Evolutionary conservation across 2,888 invertebrate species (phyloP).

Genomic region (Malthinus flaveolus): DNA sequence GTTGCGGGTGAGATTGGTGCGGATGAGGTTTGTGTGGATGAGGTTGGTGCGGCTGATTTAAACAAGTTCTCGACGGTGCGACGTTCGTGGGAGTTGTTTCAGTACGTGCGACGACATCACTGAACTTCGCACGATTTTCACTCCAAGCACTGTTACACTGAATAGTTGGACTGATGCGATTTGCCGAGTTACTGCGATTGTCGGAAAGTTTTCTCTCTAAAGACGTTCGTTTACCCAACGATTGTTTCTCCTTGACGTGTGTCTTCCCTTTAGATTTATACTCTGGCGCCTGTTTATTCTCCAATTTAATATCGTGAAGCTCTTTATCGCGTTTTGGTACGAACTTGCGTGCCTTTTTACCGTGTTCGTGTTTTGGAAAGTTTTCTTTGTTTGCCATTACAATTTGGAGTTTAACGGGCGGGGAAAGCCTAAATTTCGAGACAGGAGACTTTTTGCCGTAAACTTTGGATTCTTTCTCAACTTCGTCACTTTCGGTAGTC

Average conservation of each 20-base stretch:
- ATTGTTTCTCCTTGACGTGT: slow-evolving; percentile 42
- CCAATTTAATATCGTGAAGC: slow-evolving; percentile 4
- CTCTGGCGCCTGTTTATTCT: slow-evolving; percentile 13
- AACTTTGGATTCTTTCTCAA: slow-evolving; percentile 16
- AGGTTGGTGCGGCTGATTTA: slow-evolving; percentile 24
- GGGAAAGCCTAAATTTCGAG: not conserved
- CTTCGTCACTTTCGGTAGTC: slow-evolving; percentile 64
- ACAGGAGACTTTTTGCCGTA: slow-evolving; percentile 20
- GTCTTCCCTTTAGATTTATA: slow-evolving; percentile 34
- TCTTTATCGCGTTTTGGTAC: slow-evolving; percentile 19
- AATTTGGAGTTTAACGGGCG: not conserved
- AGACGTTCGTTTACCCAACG: slow-evolving; percentile 37
- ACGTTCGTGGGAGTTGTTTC: slow-evolving; percentile 44
- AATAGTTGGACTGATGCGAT: slow-evolving; percentile 38
- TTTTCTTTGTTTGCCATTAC: not conserved
- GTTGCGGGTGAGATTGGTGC: no score
- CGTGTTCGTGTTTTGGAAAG: slow-evolving; percentile 10
- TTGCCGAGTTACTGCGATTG: slow-evolving; percentile 10
- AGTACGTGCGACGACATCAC: slow-evolving; percentile 63
- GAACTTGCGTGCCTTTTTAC: slow-evolving; percentile 10
- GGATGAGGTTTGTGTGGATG: no score
- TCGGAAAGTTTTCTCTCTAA: slow-evolving; percentile 34
- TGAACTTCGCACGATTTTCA: slow-evolving; percentile 62
- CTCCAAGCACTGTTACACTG: slow-evolving; percentile 56
- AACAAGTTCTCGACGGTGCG: slow-evolving; percentile 36